These are phyloP conservation scores for Psittacula cyanocephala DNA, from an alignment of 2,113 vertebrate genomes.

Conservation along the genomic window DNA sequence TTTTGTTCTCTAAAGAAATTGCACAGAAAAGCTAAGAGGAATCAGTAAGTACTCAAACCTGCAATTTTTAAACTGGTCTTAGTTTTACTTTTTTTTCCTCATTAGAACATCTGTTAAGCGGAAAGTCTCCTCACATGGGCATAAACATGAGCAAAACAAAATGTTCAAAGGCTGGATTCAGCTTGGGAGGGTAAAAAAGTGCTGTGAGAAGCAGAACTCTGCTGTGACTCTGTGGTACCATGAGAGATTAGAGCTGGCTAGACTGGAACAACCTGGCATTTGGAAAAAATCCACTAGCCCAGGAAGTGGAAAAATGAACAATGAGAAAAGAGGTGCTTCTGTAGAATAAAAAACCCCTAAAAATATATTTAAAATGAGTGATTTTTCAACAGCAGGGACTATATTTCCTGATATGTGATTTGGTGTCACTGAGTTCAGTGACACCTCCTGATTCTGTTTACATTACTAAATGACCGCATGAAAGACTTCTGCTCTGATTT, in stretches of 20 bases:
- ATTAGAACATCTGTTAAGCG: background rate
- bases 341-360: background rate
- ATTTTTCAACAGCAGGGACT: background rate
- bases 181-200: background rate
- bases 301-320: background rate
- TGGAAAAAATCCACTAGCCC: background rate
- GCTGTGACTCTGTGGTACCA: background rate
- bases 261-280: background rate
- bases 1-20: background rate
- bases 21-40: background rate
- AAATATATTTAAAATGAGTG: background rate
- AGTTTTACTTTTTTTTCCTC: background rate
- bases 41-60: background rate
- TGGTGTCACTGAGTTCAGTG: background rate
- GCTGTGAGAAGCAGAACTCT: background rate
- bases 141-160: background rate
- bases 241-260: background rate
- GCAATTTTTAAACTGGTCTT: background rate
- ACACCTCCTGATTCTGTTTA: background rate
- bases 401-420: background rate
- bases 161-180: background rate
- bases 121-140: background rate
- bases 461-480: background rate
- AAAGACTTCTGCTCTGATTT: background rate
- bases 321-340: background rate